Evolutionary conservation across 2,113 vertebrate species (phyloP).

Genomic region (Nibea coibor): DNA sequence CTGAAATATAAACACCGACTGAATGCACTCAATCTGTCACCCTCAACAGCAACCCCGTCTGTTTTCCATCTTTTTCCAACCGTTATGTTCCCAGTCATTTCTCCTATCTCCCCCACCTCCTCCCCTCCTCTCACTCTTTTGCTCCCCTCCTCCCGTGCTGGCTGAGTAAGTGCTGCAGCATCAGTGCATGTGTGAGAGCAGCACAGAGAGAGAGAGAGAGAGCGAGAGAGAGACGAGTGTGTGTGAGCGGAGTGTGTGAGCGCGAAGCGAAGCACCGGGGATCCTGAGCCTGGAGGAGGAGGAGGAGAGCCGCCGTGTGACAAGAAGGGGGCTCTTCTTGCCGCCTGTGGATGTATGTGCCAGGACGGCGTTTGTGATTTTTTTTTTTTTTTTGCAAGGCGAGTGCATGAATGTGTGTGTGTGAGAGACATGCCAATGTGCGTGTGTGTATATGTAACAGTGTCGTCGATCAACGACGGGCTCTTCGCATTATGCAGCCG

Average conservation of each 20-base stretch:
- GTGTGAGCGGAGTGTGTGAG: conserved; percentile 71
- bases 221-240: conserved; percentile 60
- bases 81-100: conserved; percentile 64
- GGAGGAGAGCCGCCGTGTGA: conserved; percentile 57
- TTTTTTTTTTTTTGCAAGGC: conserved; percentile 27
- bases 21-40: conserved; percentile 38
- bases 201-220: conserved; percentile 45
- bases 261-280: conserved; percentile 73
- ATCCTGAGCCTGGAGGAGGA: conserved; percentile 72
- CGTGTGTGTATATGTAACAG: conserved; percentile 59
- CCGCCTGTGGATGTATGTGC: conserved; percentile 72
- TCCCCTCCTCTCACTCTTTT: conserved; percentile 39
- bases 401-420: conserved; percentile 43
- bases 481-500: conserved; percentile 76
- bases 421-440: conserved; percentile 57
- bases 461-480: conserved; percentile 71
- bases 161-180: conserved; percentile 84
- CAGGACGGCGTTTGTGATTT: conserved; percentile 59
- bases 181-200: conserved; percentile 75
- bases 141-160: conserved; percentile 78
- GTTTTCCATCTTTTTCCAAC: conserved; percentile 44
- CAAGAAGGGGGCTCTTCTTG: conserved; percentile 69
- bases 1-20: conserved; percentile 33
- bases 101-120: conserved; percentile 42
- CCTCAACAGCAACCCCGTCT: conserved; percentile 32